phyloP scores from a whole-genome alignment of 2,888 invertebrate species.

The Pandemis corylana region DNA sequence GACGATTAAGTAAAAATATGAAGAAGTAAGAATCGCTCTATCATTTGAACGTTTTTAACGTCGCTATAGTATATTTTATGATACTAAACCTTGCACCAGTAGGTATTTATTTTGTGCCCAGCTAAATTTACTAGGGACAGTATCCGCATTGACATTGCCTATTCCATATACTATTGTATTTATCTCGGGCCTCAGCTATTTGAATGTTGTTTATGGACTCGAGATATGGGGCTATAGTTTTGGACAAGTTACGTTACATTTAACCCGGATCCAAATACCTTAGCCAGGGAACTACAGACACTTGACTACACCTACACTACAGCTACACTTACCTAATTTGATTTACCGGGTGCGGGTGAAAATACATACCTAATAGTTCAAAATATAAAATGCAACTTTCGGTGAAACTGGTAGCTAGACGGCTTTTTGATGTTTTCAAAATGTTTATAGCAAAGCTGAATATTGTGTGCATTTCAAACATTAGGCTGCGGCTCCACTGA shows the following conservation, averaged over 20 bases:
- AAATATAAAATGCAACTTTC: too few species aligned
- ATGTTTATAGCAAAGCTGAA: too few species aligned
- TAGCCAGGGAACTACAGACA: background rate
- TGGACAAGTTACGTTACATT: conserved; percentile 8
- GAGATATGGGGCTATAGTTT: conserved; percentile 1
- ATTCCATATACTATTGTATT: conserved; percentile 23
- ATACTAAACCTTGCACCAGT: background rate
- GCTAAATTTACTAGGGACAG: conserved; percentile 14
- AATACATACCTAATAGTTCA: too few species aligned
- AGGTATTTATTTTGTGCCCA: background rate
- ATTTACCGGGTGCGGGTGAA: background rate
- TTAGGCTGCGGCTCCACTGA: too few species aligned
- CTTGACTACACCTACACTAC: background rate
- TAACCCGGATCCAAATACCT: background rate
- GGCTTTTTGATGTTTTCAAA: too few species aligned
- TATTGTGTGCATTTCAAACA: too few species aligned
- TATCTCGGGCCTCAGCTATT: conserved; percentile 12
- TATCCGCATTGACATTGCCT: conserved; percentile 16
- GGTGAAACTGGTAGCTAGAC: too few species aligned
- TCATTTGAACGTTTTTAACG: too few species aligned
- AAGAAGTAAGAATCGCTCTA: too few species aligned
- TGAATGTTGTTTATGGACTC: conserved; percentile 15
- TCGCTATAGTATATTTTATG: too few species aligned
- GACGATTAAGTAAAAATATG: too few species aligned
- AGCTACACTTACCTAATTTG: background rate